Conservation (phyloP, 2,113 vertebrate genomes). For the Coracopsis vasa region DNA sequence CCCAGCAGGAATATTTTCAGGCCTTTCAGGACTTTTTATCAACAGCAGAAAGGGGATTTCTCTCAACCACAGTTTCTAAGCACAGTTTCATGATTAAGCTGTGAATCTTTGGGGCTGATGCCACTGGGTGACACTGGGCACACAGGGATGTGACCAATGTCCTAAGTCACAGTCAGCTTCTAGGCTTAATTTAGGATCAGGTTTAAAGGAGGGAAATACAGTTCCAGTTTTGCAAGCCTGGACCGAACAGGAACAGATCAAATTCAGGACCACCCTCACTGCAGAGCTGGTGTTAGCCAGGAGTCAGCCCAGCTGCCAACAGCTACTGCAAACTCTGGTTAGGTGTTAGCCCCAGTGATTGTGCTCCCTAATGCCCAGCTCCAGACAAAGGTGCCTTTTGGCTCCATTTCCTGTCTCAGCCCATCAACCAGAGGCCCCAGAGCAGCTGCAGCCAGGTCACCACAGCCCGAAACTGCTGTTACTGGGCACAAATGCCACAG, state of each 20-base stretch:
- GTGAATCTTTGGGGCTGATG: neutral
- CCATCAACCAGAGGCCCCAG: neutral
- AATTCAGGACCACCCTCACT: neutral
- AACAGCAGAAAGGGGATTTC: neutral
- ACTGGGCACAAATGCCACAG: neutral
- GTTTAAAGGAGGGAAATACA: neutral
- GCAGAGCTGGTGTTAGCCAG: neutral
- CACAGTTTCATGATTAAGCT: neutral
- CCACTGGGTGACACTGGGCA: neutral
- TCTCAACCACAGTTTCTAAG: neutral
- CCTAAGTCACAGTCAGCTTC: neutral
- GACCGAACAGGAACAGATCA: neutral
- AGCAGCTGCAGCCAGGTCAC: neutral
- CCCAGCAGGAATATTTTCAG: neutral
- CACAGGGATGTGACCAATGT: neutral
- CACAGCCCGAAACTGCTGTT: neutral
- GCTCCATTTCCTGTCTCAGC: neutral
- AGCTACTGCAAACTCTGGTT: neutral
- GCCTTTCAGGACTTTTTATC: neutral
- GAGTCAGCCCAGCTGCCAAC: neutral
- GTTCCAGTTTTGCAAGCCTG: neutral
- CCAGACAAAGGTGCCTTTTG: neutral
- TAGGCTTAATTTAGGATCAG: neutral
- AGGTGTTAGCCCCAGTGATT: neutral
- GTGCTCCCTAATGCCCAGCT: neutral